Evolutionary conservation across 2,888 invertebrate species (phyloP), one percentile per base, ranked within the genome.

Genomic region (Cryptophagus acutangulus): DNA sequence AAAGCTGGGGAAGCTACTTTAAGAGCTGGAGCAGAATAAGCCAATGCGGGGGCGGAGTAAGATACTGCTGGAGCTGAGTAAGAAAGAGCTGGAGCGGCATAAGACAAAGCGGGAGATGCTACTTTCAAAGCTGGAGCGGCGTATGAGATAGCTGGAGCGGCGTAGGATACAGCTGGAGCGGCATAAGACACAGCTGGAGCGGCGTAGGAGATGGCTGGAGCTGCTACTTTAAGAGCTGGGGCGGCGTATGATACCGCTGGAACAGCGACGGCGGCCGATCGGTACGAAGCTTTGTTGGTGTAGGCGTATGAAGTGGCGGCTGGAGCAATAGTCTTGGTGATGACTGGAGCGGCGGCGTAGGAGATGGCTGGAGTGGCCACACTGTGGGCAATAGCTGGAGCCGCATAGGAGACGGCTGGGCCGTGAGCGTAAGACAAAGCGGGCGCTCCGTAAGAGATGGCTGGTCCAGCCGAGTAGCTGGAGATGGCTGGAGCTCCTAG

Each of bases 401-500:
- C 37, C 5, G 37, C 37, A 14, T 10, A 16, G 45, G 51, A 17
- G 15, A 34, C 71, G 13, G 40, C 13, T 31, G 31, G 31, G 17
- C 36, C 55, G 71, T 72, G 33, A 6, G 34, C 40, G 17, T 40
- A 61, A 69, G 73, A 72, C 25, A 40, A 2, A 16, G 40, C 31
- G 1, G 38, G 13, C 10, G 42, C 20, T n/a, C n/a, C n/a, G n/a
- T n/a, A n/a, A n/a, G n/a, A n/a, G n/a, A n/a, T n/a, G n/a, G n/a
- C n/a, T n/a, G n/a, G n/a, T n/a, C n/a, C n/a, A 17, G 34, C 36
- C n/a, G 34, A 17, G 13, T 28, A 28, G 10, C 12, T 18, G 2
- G 26, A 8, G 5, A 12, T 12, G 41, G 50, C 58, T 37, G 62
- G 54, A 10, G 57, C 70, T 26, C 70, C 63, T 15, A 78, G 64